Base-by-base conservation (phyloP, 64 coral and sea anemone species). In the Pocillopora verrucosa region DNA sequence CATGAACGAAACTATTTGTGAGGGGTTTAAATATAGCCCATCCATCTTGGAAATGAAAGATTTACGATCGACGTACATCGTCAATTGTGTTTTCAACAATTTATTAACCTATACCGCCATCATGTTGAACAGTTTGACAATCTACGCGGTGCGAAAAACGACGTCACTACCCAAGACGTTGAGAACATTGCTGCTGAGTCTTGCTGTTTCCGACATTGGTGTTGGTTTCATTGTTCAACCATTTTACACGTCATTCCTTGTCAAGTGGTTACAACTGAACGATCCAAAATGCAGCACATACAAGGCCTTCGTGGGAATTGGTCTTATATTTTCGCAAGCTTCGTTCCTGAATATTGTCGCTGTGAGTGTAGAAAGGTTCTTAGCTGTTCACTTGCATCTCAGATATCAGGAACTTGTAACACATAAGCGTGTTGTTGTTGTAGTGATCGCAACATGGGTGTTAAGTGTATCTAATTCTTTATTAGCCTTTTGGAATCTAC, bases 331-430 rank as follows among this genome's bases (percentile, higher is more conserved):
- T 24, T 24, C 67, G n/a, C 1, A n/a, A 7, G 67, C 67, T 70
- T 70, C 67, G 67, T 70, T 70, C 67, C 9, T 70, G 22, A 20
- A 20, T 70, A 20, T 70, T 70, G n/a, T 70, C 0, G 67, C 67
- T n/a, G 22, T 70, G 5, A 70, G 67, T 70, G 22, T 70, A 70
- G 67, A 70, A 19, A 70, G 67, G 67, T 70, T 70, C 67, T 70
- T 70, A 70, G 67, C 67, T 70, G n/a, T 70, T 70, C 67, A 70
- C n/a, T 6, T 70, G n/a, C 67, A 70, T 70, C 67, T 70, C 22
- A 70, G 67, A 70, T 70, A 70, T 10, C 67, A 70, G 20, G 67
- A 70, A 30, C 67, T 70, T n/a, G n/a, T 70, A 20, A 70, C 67
- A n/a, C 67, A 70, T 20, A 70, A 70, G 67, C 20, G 67, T 70